Conservation (phyloP, 1,140 invertebrate genomes). For the Luehdorfia chinensis region DNA sequence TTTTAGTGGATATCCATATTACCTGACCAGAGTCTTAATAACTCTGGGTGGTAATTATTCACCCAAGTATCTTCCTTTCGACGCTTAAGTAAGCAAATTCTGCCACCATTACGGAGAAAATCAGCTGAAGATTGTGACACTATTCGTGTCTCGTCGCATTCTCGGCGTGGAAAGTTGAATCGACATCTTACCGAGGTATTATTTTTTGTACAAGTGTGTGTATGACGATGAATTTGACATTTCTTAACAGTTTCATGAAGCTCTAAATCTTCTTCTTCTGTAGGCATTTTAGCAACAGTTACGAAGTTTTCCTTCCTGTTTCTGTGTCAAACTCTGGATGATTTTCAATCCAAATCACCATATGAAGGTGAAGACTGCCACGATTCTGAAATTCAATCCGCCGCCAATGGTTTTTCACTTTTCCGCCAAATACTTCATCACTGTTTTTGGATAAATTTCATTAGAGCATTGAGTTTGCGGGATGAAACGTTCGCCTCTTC, state of each 20-base stretch:
- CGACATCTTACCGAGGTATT: neutral
- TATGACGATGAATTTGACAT: neutral
- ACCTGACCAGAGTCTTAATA: constrained; percentile 24
- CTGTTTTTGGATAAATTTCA: constrained; percentile 30
- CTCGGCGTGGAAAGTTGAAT: neutral
- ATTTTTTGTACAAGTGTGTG: neutral
- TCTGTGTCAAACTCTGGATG: constrained; percentile 18
- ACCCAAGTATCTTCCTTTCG: neutral
- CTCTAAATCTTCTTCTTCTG: constrained; percentile 5
- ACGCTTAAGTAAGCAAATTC: neutral
- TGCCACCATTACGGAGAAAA: neutral
- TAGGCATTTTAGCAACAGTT: constrained; percentile 16
- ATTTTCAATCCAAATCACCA: constrained; percentile 31
- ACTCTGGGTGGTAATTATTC: constrained; percentile 22
- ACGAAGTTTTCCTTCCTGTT: constrained; percentile 22
- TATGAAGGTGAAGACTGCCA: constrained; percentile 34
- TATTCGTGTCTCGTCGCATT: neutral
- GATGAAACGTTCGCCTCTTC: constrained; percentile 58
- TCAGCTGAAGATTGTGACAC: neutral
- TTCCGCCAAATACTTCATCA: constrained; percentile 26
- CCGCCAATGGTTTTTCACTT: constrained; percentile 31
- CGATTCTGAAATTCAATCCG: constrained; percentile 37
- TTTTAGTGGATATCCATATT: constrained; percentile 32
- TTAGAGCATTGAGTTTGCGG: constrained; percentile 49
- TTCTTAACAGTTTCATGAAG: neutral